A percentile compares a stretch with the other conserved stretches of the same genome.
phyloP scores from a whole-genome alignment of 2,888 invertebrate genomes.

The Muschampia plurimacula region DNA sequence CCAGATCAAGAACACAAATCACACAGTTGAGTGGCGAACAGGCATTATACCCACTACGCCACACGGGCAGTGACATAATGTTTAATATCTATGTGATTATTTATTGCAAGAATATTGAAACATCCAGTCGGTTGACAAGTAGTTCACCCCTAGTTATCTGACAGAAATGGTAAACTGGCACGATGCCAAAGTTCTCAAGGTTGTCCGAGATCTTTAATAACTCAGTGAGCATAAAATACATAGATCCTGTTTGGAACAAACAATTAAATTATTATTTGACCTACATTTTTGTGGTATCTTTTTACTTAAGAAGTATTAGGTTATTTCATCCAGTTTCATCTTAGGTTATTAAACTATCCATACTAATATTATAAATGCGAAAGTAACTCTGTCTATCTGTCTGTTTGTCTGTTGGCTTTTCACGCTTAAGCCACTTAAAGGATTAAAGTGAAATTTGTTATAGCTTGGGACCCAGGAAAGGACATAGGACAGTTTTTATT shows the following conservation, averaged over 20 bases:
- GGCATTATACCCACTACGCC: too few species aligned
- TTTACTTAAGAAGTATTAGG: background rate
- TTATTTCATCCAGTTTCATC: too few species aligned
- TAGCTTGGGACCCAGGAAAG: too few species aligned
- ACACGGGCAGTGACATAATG: too few species aligned
- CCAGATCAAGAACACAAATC: too few species aligned
- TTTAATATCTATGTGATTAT: background rate
- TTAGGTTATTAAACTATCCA: too few species aligned
- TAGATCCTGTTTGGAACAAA: background rate
- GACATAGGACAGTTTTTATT: too few species aligned
- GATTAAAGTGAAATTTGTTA: too few species aligned
- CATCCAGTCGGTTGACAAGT: background rate
- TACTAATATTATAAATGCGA: too few species aligned
- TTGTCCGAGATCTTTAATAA: conserved; percentile 2
- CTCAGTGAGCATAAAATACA: background rate
- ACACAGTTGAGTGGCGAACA: background rate
- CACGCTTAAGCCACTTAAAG: too few species aligned
- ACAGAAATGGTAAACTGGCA: conserved; percentile 12
- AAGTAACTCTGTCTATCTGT: too few species aligned
- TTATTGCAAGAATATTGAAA: background rate
- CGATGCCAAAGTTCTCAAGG: conserved; percentile 15
- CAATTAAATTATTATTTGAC: background rate
- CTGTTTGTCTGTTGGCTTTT: too few species aligned
- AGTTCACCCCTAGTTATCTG: background rate
- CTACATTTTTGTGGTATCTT: background rate